phyloP scores from a whole-genome alignment of 2,113 vertebrate genomes.

The Toxostoma redivivum region DNA sequence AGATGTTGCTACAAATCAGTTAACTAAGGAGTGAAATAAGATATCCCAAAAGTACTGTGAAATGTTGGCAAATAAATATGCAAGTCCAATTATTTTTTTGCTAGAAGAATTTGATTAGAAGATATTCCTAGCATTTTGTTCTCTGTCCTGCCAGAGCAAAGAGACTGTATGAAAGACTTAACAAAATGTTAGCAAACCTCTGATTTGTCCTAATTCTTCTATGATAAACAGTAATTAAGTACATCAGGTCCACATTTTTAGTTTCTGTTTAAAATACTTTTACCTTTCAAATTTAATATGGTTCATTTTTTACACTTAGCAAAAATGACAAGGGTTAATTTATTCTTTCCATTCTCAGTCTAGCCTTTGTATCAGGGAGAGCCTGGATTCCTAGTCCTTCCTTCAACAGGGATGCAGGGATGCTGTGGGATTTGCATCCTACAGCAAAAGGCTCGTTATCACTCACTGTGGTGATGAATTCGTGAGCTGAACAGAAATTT shows the following conservation, averaged over 20 bases:
- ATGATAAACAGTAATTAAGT: not conserved
- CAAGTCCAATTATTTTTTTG: not conserved
- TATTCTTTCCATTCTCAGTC: not conserved
- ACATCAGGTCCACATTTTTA: not conserved
- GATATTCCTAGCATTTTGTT: not conserved
- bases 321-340: not conserved
- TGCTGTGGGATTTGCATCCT: not conserved
- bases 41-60: not conserved
- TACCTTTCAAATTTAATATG: not conserved
- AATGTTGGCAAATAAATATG: not conserved
- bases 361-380: not conserved
- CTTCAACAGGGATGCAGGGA: not conserved
- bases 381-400: not conserved
- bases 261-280: not conserved
- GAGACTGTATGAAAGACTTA: not conserved
- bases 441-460: constrained; percentile 7
- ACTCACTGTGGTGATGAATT: not conserved
- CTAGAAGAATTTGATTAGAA: not conserved
- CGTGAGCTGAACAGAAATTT: not conserved
- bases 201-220: not conserved
- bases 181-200: not conserved
- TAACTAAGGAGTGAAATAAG: not conserved
- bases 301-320: not conserved
- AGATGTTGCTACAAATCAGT: not conserved
- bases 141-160: not conserved